These are phyloP conservation scores for Biston betularia DNA, from an alignment of 2,888 invertebrate species.

Conservation along the genomic window DNA sequence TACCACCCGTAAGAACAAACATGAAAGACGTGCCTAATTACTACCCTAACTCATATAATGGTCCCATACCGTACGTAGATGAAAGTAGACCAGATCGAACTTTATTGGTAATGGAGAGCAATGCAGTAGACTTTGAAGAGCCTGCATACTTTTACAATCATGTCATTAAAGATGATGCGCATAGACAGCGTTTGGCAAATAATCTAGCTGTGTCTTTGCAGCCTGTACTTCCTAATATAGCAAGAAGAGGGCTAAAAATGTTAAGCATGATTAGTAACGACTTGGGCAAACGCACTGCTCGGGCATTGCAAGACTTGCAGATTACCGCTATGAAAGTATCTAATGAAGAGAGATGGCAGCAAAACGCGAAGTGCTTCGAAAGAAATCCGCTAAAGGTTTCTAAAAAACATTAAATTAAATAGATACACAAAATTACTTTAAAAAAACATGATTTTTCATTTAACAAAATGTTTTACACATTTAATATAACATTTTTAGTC, in stretches of 20 bases:
- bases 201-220: conserved; percentile 30
- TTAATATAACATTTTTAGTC: too few species aligned
- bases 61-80: conserved; percentile 56
- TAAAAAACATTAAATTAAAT: conserved; percentile 4
- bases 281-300: conserved; percentile 88
- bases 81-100: conserved; percentile 44
- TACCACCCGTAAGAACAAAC: conserved; percentile 50
- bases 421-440: too few species aligned
- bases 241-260: conserved; percentile 91
- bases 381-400: conserved; percentile 14
- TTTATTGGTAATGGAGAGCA: conserved; percentile 48
- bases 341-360: conserved; percentile 22
- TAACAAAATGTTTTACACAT: too few species aligned
- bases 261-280: conserved; percentile 91
- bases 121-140: conserved; percentile 77
- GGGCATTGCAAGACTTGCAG: conserved; percentile 34
- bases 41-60: conserved; percentile 58
- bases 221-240: conserved; percentile 36
- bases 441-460: too few species aligned
- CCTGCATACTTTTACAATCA: conserved; percentile 90
- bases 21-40: conserved; percentile 54
- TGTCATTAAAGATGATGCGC: conserved; percentile 83
- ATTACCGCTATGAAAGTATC: conserved; percentile 21
- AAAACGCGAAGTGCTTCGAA: conserved; percentile 35
- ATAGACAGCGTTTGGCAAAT: conserved; percentile 34